Evolutionary conservation across 2,113 vertebrate species (phyloP), one percentile per base, ranked within the genome.

Genomic region (Excalfactoria chinensis): DNA sequence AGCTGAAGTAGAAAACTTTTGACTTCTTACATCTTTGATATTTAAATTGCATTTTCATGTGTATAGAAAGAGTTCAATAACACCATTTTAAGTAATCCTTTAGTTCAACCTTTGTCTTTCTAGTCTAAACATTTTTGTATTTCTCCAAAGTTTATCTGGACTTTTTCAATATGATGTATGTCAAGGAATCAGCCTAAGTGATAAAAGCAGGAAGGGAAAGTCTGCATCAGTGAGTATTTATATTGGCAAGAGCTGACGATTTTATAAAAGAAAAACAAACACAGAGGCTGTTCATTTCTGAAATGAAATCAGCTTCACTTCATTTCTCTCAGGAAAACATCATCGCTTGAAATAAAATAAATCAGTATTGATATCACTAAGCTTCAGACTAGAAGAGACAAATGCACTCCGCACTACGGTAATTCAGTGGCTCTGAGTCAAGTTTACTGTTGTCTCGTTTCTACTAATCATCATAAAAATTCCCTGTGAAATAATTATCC

Each of bases 151-250:
- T 95, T 96, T 96, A 97, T 97, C 95, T 97, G 97, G 95, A 95
- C 89, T 95, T 97, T 96, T 97, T 97, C 96, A 98, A 28, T 90
- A 74, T 90, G 74, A 95, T 95, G n/a, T 90, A 91, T 96, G 95
- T 93, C 95, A 95, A 95, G 68, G 86, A 96, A 96, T 96, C 92
- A 94, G 93, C 35, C 51, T 86, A 92, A 97, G 80, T 97, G 95
- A 97, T 97, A 98, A 97, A 98, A 97, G 88, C 94, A 95, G 89
- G 94, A 97, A 97, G 94, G 91, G 94, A 97, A 97, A 96, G 71
- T 97, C 95, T 97, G 96, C 97, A 98, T 97, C 98, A 98, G 95
- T 88, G 88, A 94, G 86, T 98, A 97, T 98, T 98, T 98, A 97
- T 98, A 97, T 97, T 98, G 98, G 98, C 98, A 97, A 96, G 91